A percentile compares a stretch with the other conserved stretches of the same genome.
Conservation (phyloP, 2,113 vertebrate species). For the Forbesichthys agassizii region DNA sequence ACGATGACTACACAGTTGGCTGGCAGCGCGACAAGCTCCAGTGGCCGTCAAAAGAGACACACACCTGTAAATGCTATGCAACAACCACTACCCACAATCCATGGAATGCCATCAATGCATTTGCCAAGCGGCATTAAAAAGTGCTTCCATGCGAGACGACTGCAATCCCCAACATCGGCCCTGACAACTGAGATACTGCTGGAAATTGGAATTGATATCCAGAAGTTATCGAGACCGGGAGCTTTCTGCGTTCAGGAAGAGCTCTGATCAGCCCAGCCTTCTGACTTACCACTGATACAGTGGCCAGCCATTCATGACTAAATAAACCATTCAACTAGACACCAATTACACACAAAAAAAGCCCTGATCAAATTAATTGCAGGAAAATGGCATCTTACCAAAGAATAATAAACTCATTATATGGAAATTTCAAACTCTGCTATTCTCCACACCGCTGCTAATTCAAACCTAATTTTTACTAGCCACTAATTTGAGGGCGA, state of each 20-base stretch:
- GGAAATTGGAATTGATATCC: slow-evolving; percentile 33
- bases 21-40: slow-evolving; percentile 54
- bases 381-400: slow-evolving; percentile 65
- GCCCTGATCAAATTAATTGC: slow-evolving; percentile 60
- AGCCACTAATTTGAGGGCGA: slow-evolving; percentile 77
- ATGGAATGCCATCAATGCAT: slow-evolving; percentile 32
- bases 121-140: slow-evolving; percentile 33
- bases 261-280: slow-evolving; percentile 34
- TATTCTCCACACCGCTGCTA: slow-evolving; percentile 68
- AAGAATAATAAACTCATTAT: slow-evolving; percentile 81
- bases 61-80: slow-evolving; percentile 58
- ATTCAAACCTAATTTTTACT: slow-evolving; percentile 82
- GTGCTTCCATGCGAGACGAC: slow-evolving; percentile 28
- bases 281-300: slow-evolving; percentile 49
- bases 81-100: slow-evolving; percentile 26
- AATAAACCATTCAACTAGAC: slow-evolving; percentile 60
- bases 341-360: slow-evolving; percentile 53
- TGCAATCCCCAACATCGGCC: slow-evolving; percentile 8
- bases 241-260: slow-evolving; percentile 10
- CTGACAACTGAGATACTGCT: slow-evolving; percentile 19
- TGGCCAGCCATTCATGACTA: slow-evolving; percentile 58
- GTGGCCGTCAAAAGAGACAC: slow-evolving; percentile 60
- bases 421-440: slow-evolving; percentile 70
- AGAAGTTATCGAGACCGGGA: slow-evolving; percentile 22
- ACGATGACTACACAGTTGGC: slow-evolving; percentile 48